These are phyloP conservation scores for Callithrix jacchus DNA, from an alignment of 2,113 vertebrate genomes.

Conservation along the genomic window DNA sequence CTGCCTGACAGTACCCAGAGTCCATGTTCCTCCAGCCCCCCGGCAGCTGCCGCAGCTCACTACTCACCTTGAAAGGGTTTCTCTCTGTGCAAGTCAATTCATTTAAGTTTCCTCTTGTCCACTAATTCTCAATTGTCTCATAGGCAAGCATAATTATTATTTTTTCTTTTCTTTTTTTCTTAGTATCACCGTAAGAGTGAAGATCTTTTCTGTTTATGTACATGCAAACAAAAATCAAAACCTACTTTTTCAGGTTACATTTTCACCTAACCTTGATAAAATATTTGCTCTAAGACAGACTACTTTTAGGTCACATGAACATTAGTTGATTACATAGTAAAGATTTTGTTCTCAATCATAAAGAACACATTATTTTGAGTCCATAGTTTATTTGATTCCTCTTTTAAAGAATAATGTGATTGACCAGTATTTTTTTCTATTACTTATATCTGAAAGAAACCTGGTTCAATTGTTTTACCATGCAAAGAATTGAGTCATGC, in stretches of 20 bases:
- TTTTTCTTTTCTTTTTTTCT: background rate
- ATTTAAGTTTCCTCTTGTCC: background rate
- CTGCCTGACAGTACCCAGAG: no score
- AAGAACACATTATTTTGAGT: background rate
- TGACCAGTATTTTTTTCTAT: background rate
- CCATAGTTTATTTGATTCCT: background rate
- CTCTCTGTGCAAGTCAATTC: background rate
- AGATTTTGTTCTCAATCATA: background rate
- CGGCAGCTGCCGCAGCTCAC: background rate
- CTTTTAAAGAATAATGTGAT: background rate
- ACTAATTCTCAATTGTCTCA: background rate
- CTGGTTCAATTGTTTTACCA: background rate
- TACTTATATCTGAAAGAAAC: conserved; percentile 13
- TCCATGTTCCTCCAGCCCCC: no score
- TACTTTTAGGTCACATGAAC: background rate
- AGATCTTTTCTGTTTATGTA: background rate
- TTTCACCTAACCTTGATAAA: conserved; percentile 4
- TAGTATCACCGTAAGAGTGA: background rate
- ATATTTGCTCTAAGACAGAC: background rate
- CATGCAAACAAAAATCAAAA: background rate
- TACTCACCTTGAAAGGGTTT: background rate
- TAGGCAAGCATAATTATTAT: background rate
- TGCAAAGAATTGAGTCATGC: background rate
- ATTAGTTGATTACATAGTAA: background rate
- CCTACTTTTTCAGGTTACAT: background rate